Evolutionary conservation across 2,797 vertebrate species (phyloP).

Genomic region (Echiichthys vipera): DNA sequence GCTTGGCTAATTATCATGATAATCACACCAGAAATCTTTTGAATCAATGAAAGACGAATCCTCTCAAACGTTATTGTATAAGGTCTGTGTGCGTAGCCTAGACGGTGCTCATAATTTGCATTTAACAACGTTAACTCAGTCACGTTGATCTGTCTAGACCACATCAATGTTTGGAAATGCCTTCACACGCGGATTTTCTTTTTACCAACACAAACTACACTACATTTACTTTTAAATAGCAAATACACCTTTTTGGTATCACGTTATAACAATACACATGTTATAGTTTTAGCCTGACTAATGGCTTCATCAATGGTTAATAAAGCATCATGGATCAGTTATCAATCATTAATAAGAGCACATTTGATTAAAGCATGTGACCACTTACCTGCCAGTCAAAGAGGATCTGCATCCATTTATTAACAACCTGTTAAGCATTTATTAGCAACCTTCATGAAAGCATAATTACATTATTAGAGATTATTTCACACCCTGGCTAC

Average conservation of each 20-base stretch:
- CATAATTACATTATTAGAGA: background rate
- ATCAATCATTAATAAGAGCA: background rate
- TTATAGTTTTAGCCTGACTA: background rate
- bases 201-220: background rate
- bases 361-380: background rate
- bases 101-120: conserved; percentile 58
- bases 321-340: background rate
- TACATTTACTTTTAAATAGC: too few species aligned
- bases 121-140: conserved; percentile 59
- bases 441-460: background rate
- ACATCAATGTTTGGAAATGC: conserved; percentile 32
- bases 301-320: background rate
- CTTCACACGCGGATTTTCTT: conserved; percentile 14
- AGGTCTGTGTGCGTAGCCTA: conserved; percentile 36
- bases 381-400: background rate
- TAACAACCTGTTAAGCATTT: background rate
- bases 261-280: background rate
- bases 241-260: background rate
- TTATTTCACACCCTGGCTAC: background rate
- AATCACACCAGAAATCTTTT: conserved; percentile 75
- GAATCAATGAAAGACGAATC: conserved; percentile 66
- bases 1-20: conserved; percentile 77
- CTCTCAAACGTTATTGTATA: conserved; percentile 55
- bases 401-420: background rate
- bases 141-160: conserved; percentile 55